Base-by-base conservation (phyloP, 2,797 vertebrate species). In the Artibeus jamaicensis region DNA sequence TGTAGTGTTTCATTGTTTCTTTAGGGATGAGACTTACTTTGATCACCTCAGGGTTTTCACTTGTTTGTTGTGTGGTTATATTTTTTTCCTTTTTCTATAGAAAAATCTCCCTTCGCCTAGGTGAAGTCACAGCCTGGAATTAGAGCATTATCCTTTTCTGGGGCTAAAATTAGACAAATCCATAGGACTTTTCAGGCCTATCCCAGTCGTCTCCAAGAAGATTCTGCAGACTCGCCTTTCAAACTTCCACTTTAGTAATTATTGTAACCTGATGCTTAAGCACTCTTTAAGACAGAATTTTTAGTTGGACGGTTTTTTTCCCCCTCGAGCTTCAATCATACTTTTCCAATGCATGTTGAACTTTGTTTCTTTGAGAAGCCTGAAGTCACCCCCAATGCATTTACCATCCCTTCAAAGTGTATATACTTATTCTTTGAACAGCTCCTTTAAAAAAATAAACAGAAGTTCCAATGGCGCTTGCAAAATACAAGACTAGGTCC, bases 131-230 rank as follows among this genome's bases (percentile, higher is more conserved):
- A 97, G 83, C 92, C 87, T 94, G 94, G 94, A 98, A 97, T 96
- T 97, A 97, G 95, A 85, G 97, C 37, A 71, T 95, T 96, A 96
- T 98, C 46, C 15, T 91, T 97, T 73, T 91, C 92, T 89, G 81
- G 96, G 89, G 68, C 96, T 98, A 98, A 98, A 98, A 98, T 98
- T 97, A 97, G 97, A 98, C 96, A 90, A n/a, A 67, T 96, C 91
- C 68, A 8, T 0, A 2, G 42, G 57, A 34, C 96, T 98, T 98
- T 97, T 94, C 94, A 94, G 89, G 89, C 90, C 81, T 96, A 95
- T 92, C 77, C 93, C 95, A 97, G 97, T 94, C 95, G 96, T 96
- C 96, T 46, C 92, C 96, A 97, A 97, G 96, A 97, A 97, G 86
- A 67, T 96, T 97, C 98, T 97, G 78, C 93, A 95, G 87, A 93